Evolutionary conservation across 2,888 invertebrate genomes (phyloP).

Genomic region (Leptothorax acervorum): DNA sequence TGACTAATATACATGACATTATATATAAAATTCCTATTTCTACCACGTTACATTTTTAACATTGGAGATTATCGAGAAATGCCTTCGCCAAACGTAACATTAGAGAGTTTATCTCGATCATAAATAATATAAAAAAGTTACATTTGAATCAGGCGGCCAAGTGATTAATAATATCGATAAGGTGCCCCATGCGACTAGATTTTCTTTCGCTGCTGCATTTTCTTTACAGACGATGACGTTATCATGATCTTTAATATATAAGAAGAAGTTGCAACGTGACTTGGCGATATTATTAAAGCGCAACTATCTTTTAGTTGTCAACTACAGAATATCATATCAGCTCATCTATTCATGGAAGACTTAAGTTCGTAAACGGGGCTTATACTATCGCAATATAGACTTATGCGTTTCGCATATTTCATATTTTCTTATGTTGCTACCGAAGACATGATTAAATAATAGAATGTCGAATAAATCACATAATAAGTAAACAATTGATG

Average conservation of each 20-base stretch:
- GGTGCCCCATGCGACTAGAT: not conserved
- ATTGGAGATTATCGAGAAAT: not conserved
- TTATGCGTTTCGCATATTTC: not conserved
- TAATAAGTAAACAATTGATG: not conserved
- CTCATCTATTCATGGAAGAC: conserved; percentile 18
- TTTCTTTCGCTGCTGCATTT: not conserved
- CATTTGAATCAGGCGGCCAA: not conserved
- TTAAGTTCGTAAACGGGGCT: not conserved
- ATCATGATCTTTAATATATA: not conserved
- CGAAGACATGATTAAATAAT: not conserved
- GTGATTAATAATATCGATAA: not conserved
- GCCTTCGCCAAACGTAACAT: not conserved
- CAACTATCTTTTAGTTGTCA: conserved; percentile 21
- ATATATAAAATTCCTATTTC: not conserved
- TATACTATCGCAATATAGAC: not conserved
- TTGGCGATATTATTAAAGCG: not conserved
- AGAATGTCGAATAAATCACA: not conserved
- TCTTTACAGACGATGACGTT: not conserved
- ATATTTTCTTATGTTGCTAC: not conserved
- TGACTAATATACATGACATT: conserved; percentile 21
- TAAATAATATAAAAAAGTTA: not conserved
- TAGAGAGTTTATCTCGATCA: not conserved
- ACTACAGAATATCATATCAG: conserved; percentile 8
- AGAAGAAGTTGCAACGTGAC: not conserved
- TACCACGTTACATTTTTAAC: not conserved